Evolutionary conservation across 2,113 vertebrate species (phyloP), one percentile per base, ranked within the genome.

Genomic region (Oryzias woworae): DNA sequence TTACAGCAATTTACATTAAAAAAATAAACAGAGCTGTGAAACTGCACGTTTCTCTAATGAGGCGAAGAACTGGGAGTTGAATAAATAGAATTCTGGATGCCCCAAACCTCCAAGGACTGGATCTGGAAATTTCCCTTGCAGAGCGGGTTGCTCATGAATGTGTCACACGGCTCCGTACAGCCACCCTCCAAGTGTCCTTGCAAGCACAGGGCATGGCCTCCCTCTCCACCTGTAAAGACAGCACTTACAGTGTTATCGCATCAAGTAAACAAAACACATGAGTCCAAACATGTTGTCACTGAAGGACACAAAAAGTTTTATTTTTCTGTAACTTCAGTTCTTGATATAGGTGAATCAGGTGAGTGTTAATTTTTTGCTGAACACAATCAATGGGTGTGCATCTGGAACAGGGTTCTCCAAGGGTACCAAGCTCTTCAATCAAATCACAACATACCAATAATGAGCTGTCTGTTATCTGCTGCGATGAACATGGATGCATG

Each of bases 41-140:
- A 12, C 13, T 14, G 18, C 46, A 24, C 5, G 3, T 56, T 43
- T 5, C 7, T 66, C 64, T 62, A 76, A 14, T 53, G 64, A 31
- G 57, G 60, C 24, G 49, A 16, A 53, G 75, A 73, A 31, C 36
- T 62, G 4, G 55, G 66, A 71, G 66, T 73, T 36, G 81, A 31
- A 22, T 72, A 83, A 57, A 85, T 56, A 1, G 77, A 84, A 76
- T 88, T 91, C 31, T 93, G 92, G 28, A 95, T 92, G 53, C 94
- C 92, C 93, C 95, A 95, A 14, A 89, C 93, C 64, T 96, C 94
- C 69, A 95, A 43, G 5, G 87, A 84, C 71, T 94, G 94, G 78
- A 96, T 92, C 81, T 90, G 92, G 85, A 95, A 96, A 71, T 86
- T 73, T 69, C 91, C 85, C 66, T 84, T 92, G 84, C 93, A 95